Evolutionary conservation across 2,888 invertebrate genomes (phyloP).

Genomic region (Drosophila nigricruria): DNA sequence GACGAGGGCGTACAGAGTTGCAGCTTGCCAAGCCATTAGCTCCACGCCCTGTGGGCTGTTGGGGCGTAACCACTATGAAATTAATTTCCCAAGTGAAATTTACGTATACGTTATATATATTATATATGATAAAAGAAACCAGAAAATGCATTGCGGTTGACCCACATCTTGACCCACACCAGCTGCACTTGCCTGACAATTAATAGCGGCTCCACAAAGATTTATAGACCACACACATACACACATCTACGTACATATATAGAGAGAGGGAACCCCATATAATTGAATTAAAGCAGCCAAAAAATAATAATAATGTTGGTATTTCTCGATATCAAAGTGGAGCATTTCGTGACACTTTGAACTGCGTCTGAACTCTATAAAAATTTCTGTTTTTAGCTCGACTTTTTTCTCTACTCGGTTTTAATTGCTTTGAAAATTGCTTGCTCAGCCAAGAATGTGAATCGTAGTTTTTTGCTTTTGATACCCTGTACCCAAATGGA

Average conservation of each 20-base stretch:
- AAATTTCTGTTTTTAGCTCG: slow-evolving; percentile 3
- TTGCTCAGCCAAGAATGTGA: slow-evolving; percentile 52
- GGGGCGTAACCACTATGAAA: slow-evolving; percentile 71
- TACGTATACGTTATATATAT: slow-evolving; percentile 63
- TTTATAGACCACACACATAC: slow-evolving; percentile 37
- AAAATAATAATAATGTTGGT: slow-evolving; percentile 8
- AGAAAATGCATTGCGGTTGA: slow-evolving; percentile 43
- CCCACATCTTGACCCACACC: slow-evolving; percentile 56
- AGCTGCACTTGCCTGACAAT: slow-evolving; percentile 36
- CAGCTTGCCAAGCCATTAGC: slow-evolving; percentile 71
- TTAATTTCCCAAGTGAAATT: slow-evolving; percentile 80
- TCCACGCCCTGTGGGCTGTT: slow-evolving; percentile 4
- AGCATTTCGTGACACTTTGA: slow-evolving; percentile 61
- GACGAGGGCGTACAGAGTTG: slow-evolving; percentile 44
- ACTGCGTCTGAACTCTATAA: slow-evolving; percentile 46
- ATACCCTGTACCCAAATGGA: background rate
- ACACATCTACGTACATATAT: slow-evolving; percentile 17
- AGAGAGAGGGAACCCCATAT: background rate
- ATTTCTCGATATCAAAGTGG: slow-evolving; percentile 27
- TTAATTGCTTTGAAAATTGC: slow-evolving; percentile 52
- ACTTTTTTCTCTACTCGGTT: slow-evolving; percentile 4
- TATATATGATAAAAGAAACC: slow-evolving; percentile 19
- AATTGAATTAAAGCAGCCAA: slow-evolving; percentile 53
- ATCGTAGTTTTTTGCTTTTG: background rate
- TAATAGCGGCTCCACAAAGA: slow-evolving; percentile 38